Base-by-base conservation (phyloP, 2,888 invertebrate genomes). In the Pristionchus entomophagus region DNA sequence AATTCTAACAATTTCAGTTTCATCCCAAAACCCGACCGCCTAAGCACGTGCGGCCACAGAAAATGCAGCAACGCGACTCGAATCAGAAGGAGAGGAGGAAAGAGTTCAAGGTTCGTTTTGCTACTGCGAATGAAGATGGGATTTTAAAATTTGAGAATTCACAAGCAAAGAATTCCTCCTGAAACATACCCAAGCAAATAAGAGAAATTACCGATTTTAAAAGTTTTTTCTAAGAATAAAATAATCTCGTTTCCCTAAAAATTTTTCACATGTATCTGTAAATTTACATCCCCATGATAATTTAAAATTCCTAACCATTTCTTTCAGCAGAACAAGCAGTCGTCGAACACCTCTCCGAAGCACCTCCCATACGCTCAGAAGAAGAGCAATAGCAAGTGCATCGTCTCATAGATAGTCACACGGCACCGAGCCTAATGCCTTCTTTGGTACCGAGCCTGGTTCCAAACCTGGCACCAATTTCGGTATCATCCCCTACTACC, bases 331-430 rank as follows among this genome's bases (percentile, higher is more conserved):
- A 22, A 22, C 19, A 59, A 82, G 26, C 38, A 82, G 45, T 14
- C 49, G 26, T 45, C 38, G 19, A 41, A 35, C 1, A 82, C 56
- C 29, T 82, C 82, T 59, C 59, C 82, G 51, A 82, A 82, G 49
- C 82, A 82, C 14, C 82, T 82, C 17, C 82, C 82, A 22, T 82
- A 82, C 59, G 89, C 89, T 0, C 87, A 88, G 86, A 88, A 88
- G 87, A 89, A 89, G 87, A 87, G 87, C 77, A 88, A 87, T 73
- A 88, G 87, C 2, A 83, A 86, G 83, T 88, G 88, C 78, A 88
- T 88, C 32, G 88, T 88, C 6, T 88, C 88, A 4, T 88, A 85
- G 65, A n/a, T n/a, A 35, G 14, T 69, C 8, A 32, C 35, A 22
- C 6, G 29, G 26, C 26, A 65, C 65, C 65, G 32, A 14, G 65